Conservation (phyloP, 2,888 invertebrate genomes). For the Synergus laeviventris region DNA sequence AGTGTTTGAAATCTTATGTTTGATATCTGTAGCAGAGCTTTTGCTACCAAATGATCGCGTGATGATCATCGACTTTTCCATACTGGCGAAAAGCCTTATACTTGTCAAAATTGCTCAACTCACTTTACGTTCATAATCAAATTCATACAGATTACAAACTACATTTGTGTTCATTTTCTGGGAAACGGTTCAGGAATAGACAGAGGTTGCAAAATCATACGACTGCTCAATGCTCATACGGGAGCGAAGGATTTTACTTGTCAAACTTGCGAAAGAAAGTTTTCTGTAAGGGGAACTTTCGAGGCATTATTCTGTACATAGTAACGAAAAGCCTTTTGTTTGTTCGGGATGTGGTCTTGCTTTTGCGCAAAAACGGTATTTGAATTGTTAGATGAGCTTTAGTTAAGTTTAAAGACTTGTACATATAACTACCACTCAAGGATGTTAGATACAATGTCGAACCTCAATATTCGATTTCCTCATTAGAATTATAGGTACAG, state of each 20-base stretch:
- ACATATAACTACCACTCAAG: no score
- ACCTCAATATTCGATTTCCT: no score
- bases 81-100: constrained; percentile 67
- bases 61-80: constrained; percentile 78
- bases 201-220: constrained; percentile 46
- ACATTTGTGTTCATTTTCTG: constrained; percentile 73
- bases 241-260: constrained; percentile 75
- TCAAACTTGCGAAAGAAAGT: constrained; percentile 76
- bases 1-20: constrained; percentile 75
- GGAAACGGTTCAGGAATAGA: constrained; percentile 42
- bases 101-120: constrained; percentile 73
- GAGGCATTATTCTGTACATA: constrained; percentile 78
- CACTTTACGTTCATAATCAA: constrained; percentile 77
- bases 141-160: constrained; percentile 73
- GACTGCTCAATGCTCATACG: constrained; percentile 76
- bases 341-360: constrained; percentile 76
- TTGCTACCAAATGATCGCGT: constrained; percentile 77
- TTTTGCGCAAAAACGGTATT: constrained; percentile 78
- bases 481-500: no score
- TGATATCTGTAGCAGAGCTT: constrained; percentile 77
- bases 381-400: constrained; percentile 61
- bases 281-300: constrained; percentile 77
- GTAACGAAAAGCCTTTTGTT: constrained; percentile 77
- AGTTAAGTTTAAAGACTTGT: background rate
- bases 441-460: no score